Evolutionary conservation across 2,113 vertebrate genomes (phyloP).

Genomic region (Tachycineta bicolor): DNA sequence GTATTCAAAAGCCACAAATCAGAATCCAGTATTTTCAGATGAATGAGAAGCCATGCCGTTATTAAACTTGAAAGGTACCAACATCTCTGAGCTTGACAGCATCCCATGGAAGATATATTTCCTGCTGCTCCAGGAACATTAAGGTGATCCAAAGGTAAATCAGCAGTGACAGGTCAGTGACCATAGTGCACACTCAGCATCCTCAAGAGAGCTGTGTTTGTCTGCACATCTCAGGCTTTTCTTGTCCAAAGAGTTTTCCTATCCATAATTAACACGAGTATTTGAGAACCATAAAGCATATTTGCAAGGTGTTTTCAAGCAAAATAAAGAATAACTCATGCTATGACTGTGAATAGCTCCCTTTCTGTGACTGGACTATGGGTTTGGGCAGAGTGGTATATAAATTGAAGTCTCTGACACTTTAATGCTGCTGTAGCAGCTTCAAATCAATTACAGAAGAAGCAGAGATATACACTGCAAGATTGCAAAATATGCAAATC

Average conservation of each 20-base stretch:
- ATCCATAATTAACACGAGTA: conserved; percentile 37
- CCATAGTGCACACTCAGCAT: conserved; percentile 8
- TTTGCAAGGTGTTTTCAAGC: conserved; percentile 23
- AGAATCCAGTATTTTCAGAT: conserved; percentile 59
- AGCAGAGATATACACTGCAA: neutral
- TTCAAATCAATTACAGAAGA: conserved; percentile 27
- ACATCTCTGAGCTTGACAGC: conserved; percentile 1
- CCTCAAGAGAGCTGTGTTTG: conserved; percentile 14
- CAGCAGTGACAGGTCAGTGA: conserved; percentile 57
- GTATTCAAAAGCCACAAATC: conserved; percentile 18
- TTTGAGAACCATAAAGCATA: neutral
- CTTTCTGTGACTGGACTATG: neutral
- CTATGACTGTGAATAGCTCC: neutral
- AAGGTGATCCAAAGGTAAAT: conserved; percentile 74
- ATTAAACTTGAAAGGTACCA: conserved; percentile 54
- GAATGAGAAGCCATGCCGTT: conserved; percentile 51
- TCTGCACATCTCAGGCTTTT: conserved; percentile 22
- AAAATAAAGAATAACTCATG: conserved; percentile 26
- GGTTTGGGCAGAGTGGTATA: neutral
- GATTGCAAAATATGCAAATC: conserved; percentile 32
- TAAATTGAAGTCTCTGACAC: conserved; percentile 42
- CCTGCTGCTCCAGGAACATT: conserved; percentile 68
- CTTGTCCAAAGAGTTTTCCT: conserved; percentile 20
- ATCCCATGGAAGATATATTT: conserved; percentile 67
- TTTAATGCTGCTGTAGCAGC: conserved; percentile 32